Conservation (phyloP, 2,797 vertebrate species). For the Florisuga fusca region DNA sequence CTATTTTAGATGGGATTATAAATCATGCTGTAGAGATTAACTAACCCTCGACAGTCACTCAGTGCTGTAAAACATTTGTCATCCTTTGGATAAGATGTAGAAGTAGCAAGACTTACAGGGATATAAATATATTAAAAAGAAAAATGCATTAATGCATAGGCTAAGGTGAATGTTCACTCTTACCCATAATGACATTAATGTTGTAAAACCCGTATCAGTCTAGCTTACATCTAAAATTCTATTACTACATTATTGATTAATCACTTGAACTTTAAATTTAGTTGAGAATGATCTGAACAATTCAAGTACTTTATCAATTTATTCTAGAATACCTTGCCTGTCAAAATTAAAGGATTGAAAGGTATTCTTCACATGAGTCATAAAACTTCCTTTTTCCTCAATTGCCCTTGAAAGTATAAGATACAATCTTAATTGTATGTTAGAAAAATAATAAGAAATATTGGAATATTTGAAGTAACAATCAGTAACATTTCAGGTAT, state of each 20-base stretch:
- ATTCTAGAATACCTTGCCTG: conserved; percentile 61
- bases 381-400: conserved; percentile 7
- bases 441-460: neutral
- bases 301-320: conserved; percentile 66
- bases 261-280: conserved; percentile 76
- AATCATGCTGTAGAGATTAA: conserved; percentile 72
- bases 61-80: conserved; percentile 61
- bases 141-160: conserved; percentile 52
- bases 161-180: conserved; percentile 64
- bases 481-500: neutral
- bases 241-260: conserved; percentile 80
- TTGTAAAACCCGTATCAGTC: conserved; percentile 64
- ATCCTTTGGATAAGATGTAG: conserved; percentile 54
- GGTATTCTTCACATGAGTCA: conserved; percentile 2
- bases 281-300: conserved; percentile 60
- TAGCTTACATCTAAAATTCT: conserved; percentile 70
- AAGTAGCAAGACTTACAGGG: conserved; percentile 64
- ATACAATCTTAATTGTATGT: neutral
- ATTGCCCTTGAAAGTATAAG: neutral
- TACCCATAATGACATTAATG: conserved; percentile 70
- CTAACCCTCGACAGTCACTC: conserved; percentile 51
- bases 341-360: conserved; percentile 61
- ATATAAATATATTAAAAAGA: conserved; percentile 65
- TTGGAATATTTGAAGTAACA: neutral
- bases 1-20: conserved; percentile 55